phyloP scores from a whole-genome alignment of 1,140 invertebrate genomes.

The Himalopsyche phryganea region DNA sequence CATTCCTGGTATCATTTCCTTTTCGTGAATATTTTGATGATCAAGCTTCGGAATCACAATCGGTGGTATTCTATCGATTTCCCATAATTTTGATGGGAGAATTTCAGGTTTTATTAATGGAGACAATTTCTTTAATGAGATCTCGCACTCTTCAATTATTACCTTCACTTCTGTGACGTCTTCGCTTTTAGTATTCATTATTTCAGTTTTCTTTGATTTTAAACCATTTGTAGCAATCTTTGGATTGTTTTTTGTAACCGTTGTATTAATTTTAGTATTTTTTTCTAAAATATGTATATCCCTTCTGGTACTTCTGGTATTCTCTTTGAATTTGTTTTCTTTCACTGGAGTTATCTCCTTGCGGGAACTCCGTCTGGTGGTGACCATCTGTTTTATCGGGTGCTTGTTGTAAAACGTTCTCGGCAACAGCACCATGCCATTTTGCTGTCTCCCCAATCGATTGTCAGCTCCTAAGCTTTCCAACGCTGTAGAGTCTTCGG shows the following conservation, averaged over 20 bases:
- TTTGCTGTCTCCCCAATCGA: conserved; percentile 43
- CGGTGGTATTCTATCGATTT: conserved; percentile 47
- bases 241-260: too few species aligned
- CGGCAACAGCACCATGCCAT: conserved; percentile 47
- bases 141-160: neutral
- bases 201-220: too few species aligned
- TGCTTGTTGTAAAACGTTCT: conserved; percentile 41
- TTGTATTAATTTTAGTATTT: too few species aligned
- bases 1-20: neutral
- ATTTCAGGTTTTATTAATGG: conserved; percentile 41
- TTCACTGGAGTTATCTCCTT: too few species aligned
- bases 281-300: too few species aligned
- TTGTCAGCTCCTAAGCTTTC: neutral
- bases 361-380: neutral
- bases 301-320: too few species aligned
- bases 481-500: neutral
- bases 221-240: too few species aligned
- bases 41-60: conserved; percentile 25
- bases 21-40: too few species aligned
- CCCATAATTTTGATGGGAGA: conserved; percentile 47
- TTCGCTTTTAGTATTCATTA: too few species aligned
- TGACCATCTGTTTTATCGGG: conserved; percentile 35
- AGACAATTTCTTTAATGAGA: conserved; percentile 33
- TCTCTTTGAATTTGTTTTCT: too few species aligned
- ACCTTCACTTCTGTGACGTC: too few species aligned